Base-by-base conservation (phyloP, 2,797 vertebrate genomes). In the Hippoglossus hippoglossus region DNA sequence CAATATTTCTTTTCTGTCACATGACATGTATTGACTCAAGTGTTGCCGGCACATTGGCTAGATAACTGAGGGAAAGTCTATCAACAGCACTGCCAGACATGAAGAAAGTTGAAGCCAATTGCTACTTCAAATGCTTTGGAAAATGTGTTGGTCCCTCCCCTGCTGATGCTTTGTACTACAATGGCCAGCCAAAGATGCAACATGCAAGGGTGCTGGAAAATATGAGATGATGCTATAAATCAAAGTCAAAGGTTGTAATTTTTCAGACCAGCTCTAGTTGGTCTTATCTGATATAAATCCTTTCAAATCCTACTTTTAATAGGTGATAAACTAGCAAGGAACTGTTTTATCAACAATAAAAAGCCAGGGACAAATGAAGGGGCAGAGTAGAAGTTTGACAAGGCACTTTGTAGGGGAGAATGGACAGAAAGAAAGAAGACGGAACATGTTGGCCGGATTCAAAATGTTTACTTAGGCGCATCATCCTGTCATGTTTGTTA, bases 361-460 rank as follows among this genome's bases (percentile, higher is more conserved):
- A 44, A 67, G 15, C 18, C 46, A 1, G 16, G 36, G 44, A 46
- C 16, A 46, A 18, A 13, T 22, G 57, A 3, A 49, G 22, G 8
- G 26, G 28, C 6, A 25, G 41, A 58, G 47, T 22, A 51, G 41
- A 68, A 13, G 54, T 63, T 41, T 53, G 41, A 64, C 15, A 87
- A 89, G 89, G 87, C 86, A 89, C 87, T 82, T 82, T 19, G 28
- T 64, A 69, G 51, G 31, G 56, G 62, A 67, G 39, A 59, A 21
- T 28, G 13, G 9, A 46, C 31, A 72, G n/a, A 70, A 24, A 63
- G 19, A 6, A 34, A 51, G 28, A 65, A 53, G 13, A 54, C n/a
- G 11, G 9, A 69, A 6, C 15, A 67, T 63, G 41, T 49, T 36
- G 66, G 16, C 25, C 16, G 1, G 28, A 50, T 55, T 65, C 15